A percentile compares a stretch with the other conserved stretches of the same genome.
phyloP scores from a whole-genome alignment of 2,113 vertebrate genomes.

The Tricholaema leucomelas region DNA sequence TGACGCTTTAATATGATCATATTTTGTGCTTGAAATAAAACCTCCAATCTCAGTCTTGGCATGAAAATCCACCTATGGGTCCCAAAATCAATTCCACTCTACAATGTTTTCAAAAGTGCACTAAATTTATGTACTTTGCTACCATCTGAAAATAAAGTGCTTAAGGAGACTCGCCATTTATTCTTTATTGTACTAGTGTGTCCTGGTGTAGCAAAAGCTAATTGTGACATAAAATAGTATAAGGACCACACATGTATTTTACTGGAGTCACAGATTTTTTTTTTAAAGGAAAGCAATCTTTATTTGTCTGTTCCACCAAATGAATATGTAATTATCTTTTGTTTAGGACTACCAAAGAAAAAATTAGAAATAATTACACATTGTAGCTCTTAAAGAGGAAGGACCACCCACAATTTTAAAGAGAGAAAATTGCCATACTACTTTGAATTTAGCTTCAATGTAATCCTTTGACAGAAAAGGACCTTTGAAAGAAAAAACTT shows the following conservation, averaged over 20 bases:
- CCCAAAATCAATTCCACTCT: conserved; percentile 69
- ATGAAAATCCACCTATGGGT: conserved; percentile 50
- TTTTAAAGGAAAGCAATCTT: not conserved
- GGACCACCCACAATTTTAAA: conserved; percentile 36
- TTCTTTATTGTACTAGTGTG: not conserved
- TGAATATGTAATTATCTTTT: conserved; percentile 6
- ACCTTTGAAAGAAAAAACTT: not conserved
- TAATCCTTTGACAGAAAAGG: conserved; percentile 1
- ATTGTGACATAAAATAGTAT: conserved; percentile 46
- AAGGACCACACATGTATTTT: conserved; percentile 9
- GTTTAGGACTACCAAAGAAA: not conserved
- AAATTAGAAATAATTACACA: not conserved
- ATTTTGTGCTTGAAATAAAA: conserved; percentile 53
- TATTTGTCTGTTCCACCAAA: not conserved
- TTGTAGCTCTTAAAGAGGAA: not conserved
- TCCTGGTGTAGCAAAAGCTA: conserved; percentile 8
- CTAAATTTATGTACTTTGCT: conserved; percentile 69
- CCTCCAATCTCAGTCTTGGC: conserved; percentile 47
- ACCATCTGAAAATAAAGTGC: conserved; percentile 65
- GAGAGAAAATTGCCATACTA: not conserved
- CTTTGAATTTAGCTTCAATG: not conserved
- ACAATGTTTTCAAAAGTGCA: conserved; percentile 71
- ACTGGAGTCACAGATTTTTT: not conserved
- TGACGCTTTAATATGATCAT: conserved; percentile 34
- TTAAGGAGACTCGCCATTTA: conserved; percentile 15